phyloP scores from a whole-genome alignment of 2,797 vertebrate genomes.

The Phrynocephalus forsythii region DNA sequence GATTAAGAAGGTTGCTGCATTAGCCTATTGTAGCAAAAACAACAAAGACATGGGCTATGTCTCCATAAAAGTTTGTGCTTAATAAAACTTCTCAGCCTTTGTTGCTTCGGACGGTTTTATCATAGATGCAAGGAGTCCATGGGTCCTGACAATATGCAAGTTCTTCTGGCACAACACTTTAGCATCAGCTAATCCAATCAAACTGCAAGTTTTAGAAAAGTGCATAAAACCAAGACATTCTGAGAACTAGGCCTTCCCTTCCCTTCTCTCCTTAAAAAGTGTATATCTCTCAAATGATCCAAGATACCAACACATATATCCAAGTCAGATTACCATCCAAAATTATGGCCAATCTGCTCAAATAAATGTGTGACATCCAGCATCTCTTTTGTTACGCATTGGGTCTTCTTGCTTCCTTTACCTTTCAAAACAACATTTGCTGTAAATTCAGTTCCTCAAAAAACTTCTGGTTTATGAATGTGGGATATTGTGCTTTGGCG shows the following conservation, averaged over 20 bases:
- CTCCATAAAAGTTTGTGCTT: too few species aligned
- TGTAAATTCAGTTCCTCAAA: too few species aligned
- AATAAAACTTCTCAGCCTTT: too few species aligned
- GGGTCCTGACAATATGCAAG: too few species aligned
- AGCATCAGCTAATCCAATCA: background rate
- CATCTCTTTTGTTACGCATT: background rate
- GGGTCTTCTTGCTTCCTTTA: background rate
- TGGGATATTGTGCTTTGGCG: too few species aligned
- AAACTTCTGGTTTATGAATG: too few species aligned
- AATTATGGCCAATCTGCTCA: background rate
- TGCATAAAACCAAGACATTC: constrained; percentile 4
- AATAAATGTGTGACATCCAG: background rate
- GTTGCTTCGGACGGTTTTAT: too few species aligned
- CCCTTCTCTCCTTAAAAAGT: background rate
- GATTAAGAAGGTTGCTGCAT: too few species aligned
- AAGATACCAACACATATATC: background rate
- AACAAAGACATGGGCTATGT: too few species aligned
- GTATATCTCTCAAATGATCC: background rate
- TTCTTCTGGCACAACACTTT: background rate
- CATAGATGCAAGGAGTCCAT: too few species aligned
- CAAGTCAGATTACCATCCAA: too few species aligned
- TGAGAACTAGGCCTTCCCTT: background rate
- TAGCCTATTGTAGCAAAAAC: too few species aligned
- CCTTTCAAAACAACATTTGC: background rate
- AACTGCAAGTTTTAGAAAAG: background rate